phyloP scores from a whole-genome alignment of 2,113 vertebrate species.

The Phoenicopterus ruber region DNA sequence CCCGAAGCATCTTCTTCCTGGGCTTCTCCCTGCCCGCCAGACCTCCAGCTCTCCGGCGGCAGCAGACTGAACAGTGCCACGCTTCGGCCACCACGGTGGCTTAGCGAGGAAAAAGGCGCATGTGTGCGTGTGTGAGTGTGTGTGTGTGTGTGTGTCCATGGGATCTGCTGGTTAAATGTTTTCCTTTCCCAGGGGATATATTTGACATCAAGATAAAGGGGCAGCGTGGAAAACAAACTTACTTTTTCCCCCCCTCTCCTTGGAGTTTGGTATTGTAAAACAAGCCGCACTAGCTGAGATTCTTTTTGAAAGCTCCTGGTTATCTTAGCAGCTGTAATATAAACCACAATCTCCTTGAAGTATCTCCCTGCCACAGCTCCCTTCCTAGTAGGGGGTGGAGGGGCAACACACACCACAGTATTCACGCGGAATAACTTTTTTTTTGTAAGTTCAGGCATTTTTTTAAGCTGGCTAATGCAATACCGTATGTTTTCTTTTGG shows the following conservation, averaged over 20 bases:
- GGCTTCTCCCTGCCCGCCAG: background rate
- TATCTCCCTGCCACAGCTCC: background rate
- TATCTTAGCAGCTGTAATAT: constrained; percentile 65
- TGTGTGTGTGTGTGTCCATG: background rate
- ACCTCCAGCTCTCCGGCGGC: background rate
- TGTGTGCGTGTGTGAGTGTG: background rate
- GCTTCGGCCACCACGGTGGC: background rate
- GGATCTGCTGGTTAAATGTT: constrained; percentile 65
- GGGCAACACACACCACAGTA: background rate
- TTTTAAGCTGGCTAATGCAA: background rate
- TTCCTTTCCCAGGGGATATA: constrained; percentile 68
- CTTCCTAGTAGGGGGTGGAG: background rate
- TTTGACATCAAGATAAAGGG: constrained; percentile 67
- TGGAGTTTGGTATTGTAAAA: constrained; percentile 49
- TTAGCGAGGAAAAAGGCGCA: background rate
- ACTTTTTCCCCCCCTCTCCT: background rate
- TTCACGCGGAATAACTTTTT: background rate
- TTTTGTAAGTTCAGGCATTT: background rate
- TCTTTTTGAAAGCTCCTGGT: constrained; percentile 56
- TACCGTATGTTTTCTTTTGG: background rate
- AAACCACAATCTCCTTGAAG: constrained; percentile 39
- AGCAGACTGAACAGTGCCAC: background rate
- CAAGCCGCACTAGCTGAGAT: background rate
- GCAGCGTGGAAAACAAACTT: constrained; percentile 58
- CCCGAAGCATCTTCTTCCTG: background rate